Evolutionary conservation across 2,113 vertebrate genomes (phyloP), one percentile per base, ranked within the genome.

Genomic region (Chauna torquata): DNA sequence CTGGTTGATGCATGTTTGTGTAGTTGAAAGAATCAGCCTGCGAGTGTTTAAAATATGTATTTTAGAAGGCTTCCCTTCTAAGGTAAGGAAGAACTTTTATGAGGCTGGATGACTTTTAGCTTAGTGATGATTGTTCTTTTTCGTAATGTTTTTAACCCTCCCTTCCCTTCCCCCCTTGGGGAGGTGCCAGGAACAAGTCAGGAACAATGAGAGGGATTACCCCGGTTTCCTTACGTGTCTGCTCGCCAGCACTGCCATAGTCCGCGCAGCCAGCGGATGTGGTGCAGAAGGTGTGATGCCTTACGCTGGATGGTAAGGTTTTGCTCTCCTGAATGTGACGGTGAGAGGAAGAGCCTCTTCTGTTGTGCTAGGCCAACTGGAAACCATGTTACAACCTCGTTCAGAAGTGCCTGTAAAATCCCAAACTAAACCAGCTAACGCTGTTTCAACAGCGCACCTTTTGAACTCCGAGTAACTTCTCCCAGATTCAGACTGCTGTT

Each of bases 161-260:
- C 45, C 40, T 85, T 76, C 65, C 72, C 90, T 88, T 77, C 70
- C 86, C 40, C 8, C 27, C 12, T 54, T 87, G 94, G 91, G 62
- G 49, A 34, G 40, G 8, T 19, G 95, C 96, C 95, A 91, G 81
- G 92, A 82, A 90, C 84, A 72, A 70, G 40, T 70, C 50, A 47
- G 47, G 36, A 89, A 42, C 27, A 36, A 59, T 58, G 50, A 70
- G n/a, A 74, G 89, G 81, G 89, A 92, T 95, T 95, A 85, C 74
- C 36, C 72, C 85, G 66, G 40, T 66, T 97, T 85, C 92, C 83
- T 57, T 47, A 80, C 49, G 3, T 25, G 17, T 71, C 76, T 22
- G 69, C 52, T 75, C 7, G 4, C 85, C 38, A 7, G 64, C 23
- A 34, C 68, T 50, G 30, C 52, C 0, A 0, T n/a, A 9, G 69